phyloP scores from a whole-genome alignment of 1,140 invertebrate species.

The Leucophenga varia region DNA sequence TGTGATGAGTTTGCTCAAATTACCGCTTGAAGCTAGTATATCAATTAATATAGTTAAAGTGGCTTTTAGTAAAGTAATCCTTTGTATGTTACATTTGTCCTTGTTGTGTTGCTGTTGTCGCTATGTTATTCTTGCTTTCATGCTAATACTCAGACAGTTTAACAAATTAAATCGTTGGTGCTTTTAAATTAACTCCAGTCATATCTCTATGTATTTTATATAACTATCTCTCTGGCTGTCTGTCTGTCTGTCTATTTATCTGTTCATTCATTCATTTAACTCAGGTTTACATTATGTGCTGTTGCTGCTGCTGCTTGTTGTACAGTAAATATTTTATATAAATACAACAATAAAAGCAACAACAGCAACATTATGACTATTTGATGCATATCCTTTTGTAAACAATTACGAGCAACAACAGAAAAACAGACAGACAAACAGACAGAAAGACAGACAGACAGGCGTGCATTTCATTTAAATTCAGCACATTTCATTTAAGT shows the following conservation, averaged over 20 bases:
- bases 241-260: conserved; percentile 8
- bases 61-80: conserved; percentile 17
- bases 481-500: too few species aligned
- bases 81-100: too few species aligned
- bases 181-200: conserved; percentile 21
- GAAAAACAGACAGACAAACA: too few species aligned
- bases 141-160: too few species aligned
- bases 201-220: too few species aligned
- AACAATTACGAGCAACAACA: too few species aligned
- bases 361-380: too few species aligned
- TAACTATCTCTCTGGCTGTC: conserved; percentile 10
- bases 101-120: too few species aligned
- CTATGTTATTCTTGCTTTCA: too few species aligned
- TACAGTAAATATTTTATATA: conserved; percentile 1
- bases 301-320: not conserved
- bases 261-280: conserved; percentile 2
- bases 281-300: conserved; percentile 7
- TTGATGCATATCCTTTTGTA: too few species aligned
- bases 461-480: too few species aligned
- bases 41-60: conserved; percentile 54
- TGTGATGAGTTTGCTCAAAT: conserved; percentile 37
- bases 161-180: conserved; percentile 40
- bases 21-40: conserved; percentile 48
- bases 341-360: conserved; percentile 5
- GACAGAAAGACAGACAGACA: too few species aligned